A percentile compares a stretch with the other conserved stretches of the same genome.
These are phyloP conservation scores for Hydrolagus colliei DNA, from an alignment of 2,797 vertebrate species.

Conservation along the genomic window DNA sequence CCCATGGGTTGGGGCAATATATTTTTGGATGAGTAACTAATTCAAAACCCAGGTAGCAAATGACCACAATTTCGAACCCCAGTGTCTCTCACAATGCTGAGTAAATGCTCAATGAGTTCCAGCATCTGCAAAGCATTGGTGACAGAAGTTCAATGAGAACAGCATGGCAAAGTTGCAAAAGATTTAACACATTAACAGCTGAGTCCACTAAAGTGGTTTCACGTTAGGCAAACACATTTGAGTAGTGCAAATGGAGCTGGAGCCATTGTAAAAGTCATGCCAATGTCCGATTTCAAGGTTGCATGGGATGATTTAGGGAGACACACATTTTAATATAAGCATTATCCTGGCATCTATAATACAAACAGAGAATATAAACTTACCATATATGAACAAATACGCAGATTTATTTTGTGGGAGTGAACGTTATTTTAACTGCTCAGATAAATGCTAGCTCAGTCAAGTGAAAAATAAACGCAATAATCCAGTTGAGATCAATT, in stretches of 20 bases:
- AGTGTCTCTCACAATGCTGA: background rate
- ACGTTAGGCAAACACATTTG: background rate
- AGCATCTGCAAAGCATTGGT: background rate
- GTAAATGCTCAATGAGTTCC: background rate
- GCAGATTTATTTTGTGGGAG: background rate
- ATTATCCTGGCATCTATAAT: background rate
- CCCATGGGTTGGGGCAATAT: no score
- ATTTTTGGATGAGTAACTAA: no score
- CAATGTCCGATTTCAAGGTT: background rate
- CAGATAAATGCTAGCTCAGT: background rate
- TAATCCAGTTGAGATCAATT: conserved; percentile 18
- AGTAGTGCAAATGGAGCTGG: background rate
- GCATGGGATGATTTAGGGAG: background rate
- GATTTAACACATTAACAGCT: background rate
- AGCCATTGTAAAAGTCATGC: background rate
- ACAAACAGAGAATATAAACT: background rate
- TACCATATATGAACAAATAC: background rate
- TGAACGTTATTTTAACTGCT: background rate
- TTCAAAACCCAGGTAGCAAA: no score
- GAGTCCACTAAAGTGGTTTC: background rate
- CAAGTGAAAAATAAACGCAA: background rate
- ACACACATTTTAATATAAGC: background rate
- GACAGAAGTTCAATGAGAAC: background rate
- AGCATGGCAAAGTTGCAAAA: no score
- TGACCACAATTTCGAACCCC: no score